Evolutionary conservation across 1,140 invertebrate genomes (phyloP), one percentile per base, ranked within the genome.

Genomic region (Sycobia sp.): DNA sequence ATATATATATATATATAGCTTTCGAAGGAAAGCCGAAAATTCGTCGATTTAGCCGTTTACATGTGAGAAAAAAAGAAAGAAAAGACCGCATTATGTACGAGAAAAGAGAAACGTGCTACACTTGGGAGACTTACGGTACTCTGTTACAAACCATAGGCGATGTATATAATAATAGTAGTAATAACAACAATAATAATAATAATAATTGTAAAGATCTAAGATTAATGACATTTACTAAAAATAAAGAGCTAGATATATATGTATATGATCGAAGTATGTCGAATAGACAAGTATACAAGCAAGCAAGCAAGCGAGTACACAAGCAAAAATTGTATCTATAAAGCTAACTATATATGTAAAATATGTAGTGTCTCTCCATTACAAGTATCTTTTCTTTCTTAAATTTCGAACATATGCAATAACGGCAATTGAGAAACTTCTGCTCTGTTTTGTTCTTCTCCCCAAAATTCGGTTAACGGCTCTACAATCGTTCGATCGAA

Each of bases 271-370:
- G n/a, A 62, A 25, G 47, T 50, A 65, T 32, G 22, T 47, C 4
- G 16, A 66, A 25, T 60, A 66, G 53, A 62, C 49, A 44, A 53
- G 65, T 57, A 62, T 61, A 62, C 58, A 66, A 62, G 65, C 65
- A 66, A 62, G 65, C 65, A 66, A 62, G 51, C 58, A 66, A 66
- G 65, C 65, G 44, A 62, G 65, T 62, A 66, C 58, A 61, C 65
- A 66, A 62, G 59, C 65, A 61, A 51, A 56, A 50, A 54, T 59
- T 23, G 23, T 11, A 29, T 53, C 9, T 44, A 65, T 38, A 38
- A 59, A 59, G 47, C 55, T 54, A 58, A 23, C 38, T n/a, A 32
- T 32, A 32, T 38, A 57, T 32, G 36, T 46, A 46, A 8, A 22
- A 46, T 46, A 51, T 29, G 18, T 56, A 59, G 34, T 50, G 56